These are phyloP conservation scores for Radopholus similis DNA, from an alignment of 1,140 invertebrate genomes.

Conservation along the genomic window DNA sequence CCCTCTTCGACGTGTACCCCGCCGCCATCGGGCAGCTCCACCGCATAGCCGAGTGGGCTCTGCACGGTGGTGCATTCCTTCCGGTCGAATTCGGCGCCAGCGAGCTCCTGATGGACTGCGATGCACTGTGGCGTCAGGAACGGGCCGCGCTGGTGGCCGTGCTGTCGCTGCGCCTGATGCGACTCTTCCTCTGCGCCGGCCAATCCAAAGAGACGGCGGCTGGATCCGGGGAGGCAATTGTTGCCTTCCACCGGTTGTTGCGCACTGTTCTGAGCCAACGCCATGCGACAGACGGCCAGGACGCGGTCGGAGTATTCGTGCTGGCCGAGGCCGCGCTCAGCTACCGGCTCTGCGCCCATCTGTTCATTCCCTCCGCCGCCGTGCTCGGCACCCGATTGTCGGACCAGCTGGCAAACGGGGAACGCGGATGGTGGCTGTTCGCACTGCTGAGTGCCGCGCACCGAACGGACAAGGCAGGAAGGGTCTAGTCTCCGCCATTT, in stretches of 20 bases:
- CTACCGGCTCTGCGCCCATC: conserved; percentile 28
- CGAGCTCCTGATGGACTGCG: neutral
- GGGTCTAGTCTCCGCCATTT: neutral
- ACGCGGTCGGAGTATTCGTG: conserved; percentile 27
- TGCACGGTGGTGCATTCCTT: conserved; percentile 66
- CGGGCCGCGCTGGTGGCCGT: conserved; percentile 41
- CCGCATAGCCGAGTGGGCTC: conserved; percentile 71
- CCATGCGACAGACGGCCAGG: conserved; percentile 20
- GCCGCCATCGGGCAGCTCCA: neutral
- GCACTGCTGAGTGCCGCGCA: conserved; percentile 33
- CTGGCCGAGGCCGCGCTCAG: conserved; percentile 33
- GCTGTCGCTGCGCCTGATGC: conserved; percentile 36
- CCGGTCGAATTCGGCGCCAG: neutral
- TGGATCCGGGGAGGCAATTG: conserved; percentile 22
- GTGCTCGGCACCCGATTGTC: conserved; percentile 18
- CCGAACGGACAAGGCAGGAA: conserved; percentile 20
- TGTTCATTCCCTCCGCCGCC: conserved; percentile 31
- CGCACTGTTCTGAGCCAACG: conserved; percentile 29
- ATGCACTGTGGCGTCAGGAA: conserved; percentile 32
- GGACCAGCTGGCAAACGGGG: neutral
- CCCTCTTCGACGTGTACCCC: neutral
- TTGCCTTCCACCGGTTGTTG: conserved; percentile 30
- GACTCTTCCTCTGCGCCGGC: neutral
- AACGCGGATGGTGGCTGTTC: conserved; percentile 35
- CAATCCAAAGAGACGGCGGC: conserved; percentile 2